phyloP scores from a whole-genome alignment of 2,888 invertebrate genomes.

The Drosophila acutilabella region DNA sequence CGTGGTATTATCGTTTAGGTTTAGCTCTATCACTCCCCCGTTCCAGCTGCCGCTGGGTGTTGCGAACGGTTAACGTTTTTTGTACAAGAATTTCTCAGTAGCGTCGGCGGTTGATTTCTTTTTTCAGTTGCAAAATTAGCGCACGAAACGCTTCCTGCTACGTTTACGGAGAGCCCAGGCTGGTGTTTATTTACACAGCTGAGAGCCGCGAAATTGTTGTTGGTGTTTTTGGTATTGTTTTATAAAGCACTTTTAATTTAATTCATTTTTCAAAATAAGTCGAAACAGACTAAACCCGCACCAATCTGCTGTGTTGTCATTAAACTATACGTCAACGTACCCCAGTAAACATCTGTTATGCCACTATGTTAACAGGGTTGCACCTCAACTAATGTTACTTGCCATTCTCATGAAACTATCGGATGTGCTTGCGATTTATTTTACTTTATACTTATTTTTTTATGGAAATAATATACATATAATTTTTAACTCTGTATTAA shows the following conservation, averaged over 20 bases:
- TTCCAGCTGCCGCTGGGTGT: slow-evolving; percentile 49
- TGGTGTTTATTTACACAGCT: slow-evolving; percentile 61
- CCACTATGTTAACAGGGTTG: slow-evolving; percentile 41
- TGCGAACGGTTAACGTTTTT: slow-evolving; percentile 31
- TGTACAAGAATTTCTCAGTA: slow-evolving; percentile 51
- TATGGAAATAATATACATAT: too few species aligned
- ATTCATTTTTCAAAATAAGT: slow-evolving; percentile 64
- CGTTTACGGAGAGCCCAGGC: slow-evolving; percentile 13
- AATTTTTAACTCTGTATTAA: too few species aligned
- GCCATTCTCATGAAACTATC: slow-evolving; percentile 49
- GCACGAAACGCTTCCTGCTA: slow-evolving; percentile 57
- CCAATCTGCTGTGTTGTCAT: slow-evolving; percentile 76
- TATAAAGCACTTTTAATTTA: slow-evolving; percentile 56
- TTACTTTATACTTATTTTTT: not conserved
- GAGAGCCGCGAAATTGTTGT: slow-evolving; percentile 29
- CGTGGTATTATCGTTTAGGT: slow-evolving; percentile 80
- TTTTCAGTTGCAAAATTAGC: slow-evolving; percentile 31
- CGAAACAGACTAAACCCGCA: slow-evolving; percentile 40
- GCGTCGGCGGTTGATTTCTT: slow-evolving; percentile 44
- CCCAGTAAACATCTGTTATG: slow-evolving; percentile 62
- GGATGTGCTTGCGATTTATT: not conserved
- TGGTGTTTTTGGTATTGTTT: slow-evolving; percentile 34
- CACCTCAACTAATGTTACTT: slow-evolving; percentile 24
- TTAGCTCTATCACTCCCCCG: slow-evolving; percentile 34
- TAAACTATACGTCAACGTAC: slow-evolving; percentile 59